Percentiles rank a stretch among this genome's conserved stretches.
Evolutionary conservation across 2,113 vertebrate genomes (phyloP).

Genomic region (Geococcyx californianus): DNA sequence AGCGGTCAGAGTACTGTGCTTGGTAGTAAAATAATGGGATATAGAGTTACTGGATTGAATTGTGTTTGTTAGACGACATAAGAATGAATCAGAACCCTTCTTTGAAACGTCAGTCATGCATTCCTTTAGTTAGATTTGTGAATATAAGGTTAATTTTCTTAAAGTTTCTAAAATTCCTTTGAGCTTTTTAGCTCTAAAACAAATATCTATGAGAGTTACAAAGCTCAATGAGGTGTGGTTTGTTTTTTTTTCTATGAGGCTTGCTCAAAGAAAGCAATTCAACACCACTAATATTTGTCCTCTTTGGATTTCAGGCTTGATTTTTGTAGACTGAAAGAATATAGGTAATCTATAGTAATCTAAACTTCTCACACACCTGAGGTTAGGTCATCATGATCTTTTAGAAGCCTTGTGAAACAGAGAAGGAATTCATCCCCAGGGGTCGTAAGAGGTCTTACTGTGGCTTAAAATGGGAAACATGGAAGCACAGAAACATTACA

Average conservation of each 20-base stretch:
- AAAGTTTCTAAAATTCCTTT: not conserved
- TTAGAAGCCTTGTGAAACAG: not conserved
- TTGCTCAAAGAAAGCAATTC: not conserved
- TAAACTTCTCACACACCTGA: not conserved
- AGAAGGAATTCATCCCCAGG: not conserved
- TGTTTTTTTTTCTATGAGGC: not conserved
- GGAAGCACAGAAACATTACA: not conserved
- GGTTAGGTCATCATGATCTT: not conserved
- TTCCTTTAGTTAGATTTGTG: not conserved
- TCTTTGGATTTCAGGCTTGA: not conserved
- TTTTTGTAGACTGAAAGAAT: not conserved
- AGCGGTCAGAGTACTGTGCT: not conserved
- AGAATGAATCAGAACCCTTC: not conserved
- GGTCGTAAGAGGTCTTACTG: not conserved
- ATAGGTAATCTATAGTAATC: not conserved
- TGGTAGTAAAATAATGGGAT: not conserved
- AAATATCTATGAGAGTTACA: not conserved
- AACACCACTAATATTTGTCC: not conserved
- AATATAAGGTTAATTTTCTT: not conserved
- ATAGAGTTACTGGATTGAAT: not conserved
- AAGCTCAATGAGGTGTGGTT: not conserved
- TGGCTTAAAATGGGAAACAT: not conserved
- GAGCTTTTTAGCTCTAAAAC: not conserved
- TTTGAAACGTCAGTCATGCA: not conserved
- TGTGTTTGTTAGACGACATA: not conserved